These are phyloP conservation scores for Pelvicachromis taeniatus DNA, from an alignment of 2,113 vertebrate genomes.

Conservation along the genomic window DNA sequence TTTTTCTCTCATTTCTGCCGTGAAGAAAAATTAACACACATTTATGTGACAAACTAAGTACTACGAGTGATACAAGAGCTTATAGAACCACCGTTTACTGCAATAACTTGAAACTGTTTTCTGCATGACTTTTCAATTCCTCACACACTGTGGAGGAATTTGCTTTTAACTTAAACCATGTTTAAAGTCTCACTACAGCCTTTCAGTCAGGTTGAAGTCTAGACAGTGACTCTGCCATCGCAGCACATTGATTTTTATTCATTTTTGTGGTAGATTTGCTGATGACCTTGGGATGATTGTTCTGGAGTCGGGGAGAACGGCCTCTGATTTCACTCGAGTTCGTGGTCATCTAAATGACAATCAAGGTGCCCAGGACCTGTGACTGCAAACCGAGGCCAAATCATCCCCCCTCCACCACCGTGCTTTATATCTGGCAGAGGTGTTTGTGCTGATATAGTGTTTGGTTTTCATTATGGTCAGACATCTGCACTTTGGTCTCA, in stretches of 20 bases:
- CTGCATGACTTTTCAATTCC: neutral
- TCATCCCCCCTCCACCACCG: neutral
- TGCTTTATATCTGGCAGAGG: neutral
- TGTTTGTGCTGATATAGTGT: neutral
- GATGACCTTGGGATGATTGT: neutral
- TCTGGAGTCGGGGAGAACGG: neutral
- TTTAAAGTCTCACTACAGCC: neutral
- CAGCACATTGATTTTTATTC: neutral
- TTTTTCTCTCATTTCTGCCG: neutral
- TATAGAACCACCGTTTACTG: neutral
- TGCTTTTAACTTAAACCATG: neutral
- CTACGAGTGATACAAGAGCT: neutral
- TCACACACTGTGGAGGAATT: neutral
- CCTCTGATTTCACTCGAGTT: neutral
- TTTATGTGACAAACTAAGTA: neutral
- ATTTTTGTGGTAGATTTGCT: neutral
- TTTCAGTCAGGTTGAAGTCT: neutral
- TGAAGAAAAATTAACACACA: neutral
- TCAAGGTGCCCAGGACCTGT: neutral
- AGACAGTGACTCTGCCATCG: neutral
- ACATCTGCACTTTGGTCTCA: neutral
- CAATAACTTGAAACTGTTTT: neutral
- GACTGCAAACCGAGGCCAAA: rapidly evolving
- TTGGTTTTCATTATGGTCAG: neutral
- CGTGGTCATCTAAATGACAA: neutral